Evolutionary conservation across 2,113 vertebrate genomes (phyloP), one percentile per base, ranked within the genome.

Genomic region (Camelus bactrianus): DNA sequence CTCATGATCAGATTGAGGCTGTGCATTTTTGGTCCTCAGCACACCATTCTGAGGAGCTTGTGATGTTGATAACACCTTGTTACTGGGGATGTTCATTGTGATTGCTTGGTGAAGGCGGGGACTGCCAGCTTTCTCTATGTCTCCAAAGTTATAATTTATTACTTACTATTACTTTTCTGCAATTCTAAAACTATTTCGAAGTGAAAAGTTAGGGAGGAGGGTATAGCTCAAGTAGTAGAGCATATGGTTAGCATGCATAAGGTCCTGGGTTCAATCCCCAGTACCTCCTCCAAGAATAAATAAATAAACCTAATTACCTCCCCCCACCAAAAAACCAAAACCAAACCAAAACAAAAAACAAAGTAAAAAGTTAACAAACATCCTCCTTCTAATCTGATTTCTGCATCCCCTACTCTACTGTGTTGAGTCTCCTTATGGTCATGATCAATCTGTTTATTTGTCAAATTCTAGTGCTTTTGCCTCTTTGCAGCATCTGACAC

Each of bases 341-440:
- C 5, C 38, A 42, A 42, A 42, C 38, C 38, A 42, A 42, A 42
- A 42, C 38, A 38, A 38, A 38, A 38, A 38, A 38, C 38, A 28
- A 62, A 86, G 60, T 93, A 50, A 89, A 84, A 83, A 56, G 12
- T 62, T 64, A 76, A 69, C 42, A 87, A 80, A 87, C 89, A 35
- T 52, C 9, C 19, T n/a, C 48, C 38, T 80, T 95, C 22, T 84
- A 50, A 84, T 65, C 20, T 83, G 50, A 73, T 48, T 72, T 94
- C 26, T 92, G 8, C 30, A 67, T 50, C 16, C 9, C 13, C 14
- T 67, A 1, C 13, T 81, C 38, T 81, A 38, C 11, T 19, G 6
- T 90, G 62, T 9, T 62, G 54, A 62, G 46, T 73, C 30, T 38
- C 26, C 88, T 70, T 30, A 50, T 84, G 22, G 24, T 67, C 32